Conservation (phyloP, 1,140 invertebrate genomes). For the Bicyclus anynana region DNA sequence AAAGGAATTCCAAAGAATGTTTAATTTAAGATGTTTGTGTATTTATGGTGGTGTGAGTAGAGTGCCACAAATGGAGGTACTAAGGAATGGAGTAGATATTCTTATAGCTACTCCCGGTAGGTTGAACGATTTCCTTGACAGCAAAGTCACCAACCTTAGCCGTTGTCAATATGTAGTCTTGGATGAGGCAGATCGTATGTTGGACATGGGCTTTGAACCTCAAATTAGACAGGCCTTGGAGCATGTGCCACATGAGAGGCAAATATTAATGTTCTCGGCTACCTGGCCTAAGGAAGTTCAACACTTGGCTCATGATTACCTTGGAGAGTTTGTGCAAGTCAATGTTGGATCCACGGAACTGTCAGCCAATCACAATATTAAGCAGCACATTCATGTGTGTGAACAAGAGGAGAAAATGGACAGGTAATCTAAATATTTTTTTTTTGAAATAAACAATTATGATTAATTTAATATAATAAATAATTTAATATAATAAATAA, state of each 20-base stretch:
- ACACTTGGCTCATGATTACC: conserved; percentile 84
- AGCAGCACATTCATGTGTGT: conserved; percentile 90
- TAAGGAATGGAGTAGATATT: conserved; percentile 90
- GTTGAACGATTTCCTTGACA: conserved; percentile 96
- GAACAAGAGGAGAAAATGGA: conserved; percentile 84
- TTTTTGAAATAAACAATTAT: too few relatives aligned
- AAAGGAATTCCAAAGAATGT: conserved; percentile 88
- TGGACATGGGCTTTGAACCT: conserved; percentile 98
- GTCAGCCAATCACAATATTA: conserved; percentile 94
- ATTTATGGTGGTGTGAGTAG: conserved; percentile 97
- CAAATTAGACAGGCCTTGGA: conserved; percentile 95
- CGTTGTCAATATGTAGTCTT: conserved; percentile 87
- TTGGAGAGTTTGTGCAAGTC: conserved; percentile 85
- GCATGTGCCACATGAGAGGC: conserved; percentile 77
- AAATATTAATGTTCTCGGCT: conserved; percentile 83
- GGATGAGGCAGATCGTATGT: conserved; percentile 89
- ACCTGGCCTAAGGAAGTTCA: conserved; percentile 91
- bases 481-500: too few relatives aligned
- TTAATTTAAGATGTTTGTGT: conserved; percentile 91
- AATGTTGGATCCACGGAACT: conserved; percentile 87
- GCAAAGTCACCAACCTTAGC: conserved; percentile 89
- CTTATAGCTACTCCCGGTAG: conserved; percentile 96
- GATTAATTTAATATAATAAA: too few relatives aligned
- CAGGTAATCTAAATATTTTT: conserved; percentile 46
- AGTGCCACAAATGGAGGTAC: conserved; percentile 83